Conservation (phyloP, 2,888 invertebrate species). For the Myopa testacea region DNA sequence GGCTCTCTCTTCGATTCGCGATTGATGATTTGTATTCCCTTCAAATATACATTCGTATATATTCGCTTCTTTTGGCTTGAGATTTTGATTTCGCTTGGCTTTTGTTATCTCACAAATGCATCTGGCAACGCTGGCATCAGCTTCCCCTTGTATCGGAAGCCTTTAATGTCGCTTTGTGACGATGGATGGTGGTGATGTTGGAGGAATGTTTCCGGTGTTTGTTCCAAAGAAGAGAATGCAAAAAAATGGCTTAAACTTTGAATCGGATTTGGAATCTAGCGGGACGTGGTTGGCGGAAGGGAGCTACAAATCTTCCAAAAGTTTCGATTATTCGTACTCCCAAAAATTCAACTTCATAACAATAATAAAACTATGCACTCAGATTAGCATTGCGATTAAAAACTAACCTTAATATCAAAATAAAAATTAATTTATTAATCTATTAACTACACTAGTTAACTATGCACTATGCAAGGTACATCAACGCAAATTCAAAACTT, state of each 20-base stretch:
- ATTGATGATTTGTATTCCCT: no score
- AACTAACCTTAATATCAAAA: no score
- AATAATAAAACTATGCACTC: constrained; percentile 9
- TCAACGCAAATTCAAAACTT: no score
- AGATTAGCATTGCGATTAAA: constrained; percentile 13
- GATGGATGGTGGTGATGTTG: neutral
- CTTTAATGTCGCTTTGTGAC: neutral
- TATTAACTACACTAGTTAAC: no score
- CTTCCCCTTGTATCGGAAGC: no score
- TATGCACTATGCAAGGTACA: no score
- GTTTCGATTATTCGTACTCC: neutral
- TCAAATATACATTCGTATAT: no score
- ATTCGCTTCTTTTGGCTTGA: no score
- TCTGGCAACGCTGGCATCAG: constrained; percentile 46
- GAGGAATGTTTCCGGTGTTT: neutral
- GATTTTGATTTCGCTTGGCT: constrained; percentile 30
- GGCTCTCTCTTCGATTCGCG: constrained; percentile 23
- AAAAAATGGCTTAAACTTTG: neutral
- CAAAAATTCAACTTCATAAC: neutral
- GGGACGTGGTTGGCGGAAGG: neutral
- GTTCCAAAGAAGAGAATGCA: neutral
- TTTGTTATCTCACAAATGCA: constrained; percentile 53
- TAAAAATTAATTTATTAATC: no score
- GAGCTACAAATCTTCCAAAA: neutral
- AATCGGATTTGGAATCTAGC: neutral